phyloP scores from a whole-genome alignment of 1,140 invertebrate genomes.

The Pygmarrhopalites habei region DNA sequence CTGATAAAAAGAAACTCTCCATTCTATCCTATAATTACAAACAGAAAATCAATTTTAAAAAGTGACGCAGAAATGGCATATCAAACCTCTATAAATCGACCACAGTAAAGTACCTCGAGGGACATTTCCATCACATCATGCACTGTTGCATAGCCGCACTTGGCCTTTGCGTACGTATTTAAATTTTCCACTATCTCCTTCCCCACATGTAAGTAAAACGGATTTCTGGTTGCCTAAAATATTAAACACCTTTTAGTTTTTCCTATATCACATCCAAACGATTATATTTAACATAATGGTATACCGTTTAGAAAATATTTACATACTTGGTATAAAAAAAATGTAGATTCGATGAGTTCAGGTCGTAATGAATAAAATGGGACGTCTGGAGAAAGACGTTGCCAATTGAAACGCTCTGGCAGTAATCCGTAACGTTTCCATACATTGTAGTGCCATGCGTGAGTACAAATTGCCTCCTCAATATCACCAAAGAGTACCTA shows the following conservation, averaged over 20 bases:
- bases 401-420: slow-evolving; percentile 65
- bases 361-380: slow-evolving; percentile 61
- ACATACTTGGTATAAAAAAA: slow-evolving; percentile 56
- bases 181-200: slow-evolving; percentile 56
- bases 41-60: no score
- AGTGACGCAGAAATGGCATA: no score
- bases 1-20: slow-evolving; percentile 65
- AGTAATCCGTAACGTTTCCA: slow-evolving; percentile 59
- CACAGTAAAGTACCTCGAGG: no score
- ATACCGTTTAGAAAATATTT: no score
- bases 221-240: slow-evolving; percentile 63
- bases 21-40: no score
- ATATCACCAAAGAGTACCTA: slow-evolving; percentile 61
- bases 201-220: slow-evolving; percentile 65
- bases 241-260: no score
- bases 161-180: slow-evolving; percentile 53
- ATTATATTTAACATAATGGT: no score
- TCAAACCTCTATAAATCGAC: no score
- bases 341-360: slow-evolving; percentile 62
- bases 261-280: no score
- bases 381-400: slow-evolving; percentile 55
- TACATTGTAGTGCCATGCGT: slow-evolving; percentile 55
- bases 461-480: slow-evolving; percentile 63
- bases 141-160: slow-evolving; percentile 63
- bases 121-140: slow-evolving; percentile 62